Conservation (phyloP, 2,113 vertebrate species). For the Chaetops frenatus region DNA sequence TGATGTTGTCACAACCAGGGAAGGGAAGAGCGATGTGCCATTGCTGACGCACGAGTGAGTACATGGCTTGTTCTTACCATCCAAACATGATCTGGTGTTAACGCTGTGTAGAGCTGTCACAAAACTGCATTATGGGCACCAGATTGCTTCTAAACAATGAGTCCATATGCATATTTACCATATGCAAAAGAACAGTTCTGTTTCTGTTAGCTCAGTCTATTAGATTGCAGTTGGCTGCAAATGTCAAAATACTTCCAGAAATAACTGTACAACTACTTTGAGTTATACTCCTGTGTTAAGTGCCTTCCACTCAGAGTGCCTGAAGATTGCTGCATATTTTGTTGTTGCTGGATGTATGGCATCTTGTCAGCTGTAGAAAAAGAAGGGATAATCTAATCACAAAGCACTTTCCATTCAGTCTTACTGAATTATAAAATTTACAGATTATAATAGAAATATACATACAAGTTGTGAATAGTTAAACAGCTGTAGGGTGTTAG, state of each 20-base stretch:
- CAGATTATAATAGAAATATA: background rate
- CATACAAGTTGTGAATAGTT: background rate
- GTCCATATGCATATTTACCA: no score
- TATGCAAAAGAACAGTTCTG: background rate
- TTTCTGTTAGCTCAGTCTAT: background rate
- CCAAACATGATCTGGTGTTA: background rate
- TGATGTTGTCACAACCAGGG: conserved; percentile 72
- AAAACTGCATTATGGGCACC: background rate
- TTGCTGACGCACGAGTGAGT: conserved; percentile 74
- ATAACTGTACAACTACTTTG: background rate
- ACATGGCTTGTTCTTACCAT: background rate
- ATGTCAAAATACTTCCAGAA: background rate
- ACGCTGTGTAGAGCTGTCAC: background rate
- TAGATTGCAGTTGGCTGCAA: background rate
- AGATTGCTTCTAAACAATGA: background rate
- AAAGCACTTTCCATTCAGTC: background rate
- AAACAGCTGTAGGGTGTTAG: background rate
- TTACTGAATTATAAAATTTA: background rate
- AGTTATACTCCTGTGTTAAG: background rate
- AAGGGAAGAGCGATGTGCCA: conserved; percentile 68
- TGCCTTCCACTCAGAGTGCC: background rate
- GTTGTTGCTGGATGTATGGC: background rate
- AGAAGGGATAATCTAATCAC: background rate
- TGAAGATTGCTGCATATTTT: background rate
- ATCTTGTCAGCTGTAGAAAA: background rate